Conservation (phyloP, 2,113 vertebrate genomes). For the Clarias magur region DNA sequence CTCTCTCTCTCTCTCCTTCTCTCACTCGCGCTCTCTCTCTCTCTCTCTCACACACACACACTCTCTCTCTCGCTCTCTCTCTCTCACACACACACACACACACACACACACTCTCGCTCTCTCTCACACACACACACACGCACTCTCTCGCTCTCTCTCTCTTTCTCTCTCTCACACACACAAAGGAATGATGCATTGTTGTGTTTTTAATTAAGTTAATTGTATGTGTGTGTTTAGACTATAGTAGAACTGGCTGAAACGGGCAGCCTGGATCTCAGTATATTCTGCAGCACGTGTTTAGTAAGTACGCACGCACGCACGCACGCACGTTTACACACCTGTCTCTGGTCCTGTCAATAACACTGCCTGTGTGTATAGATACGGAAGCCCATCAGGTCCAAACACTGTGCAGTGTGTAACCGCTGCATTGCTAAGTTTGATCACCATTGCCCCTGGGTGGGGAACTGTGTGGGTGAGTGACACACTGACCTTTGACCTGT, state of each 20-base stretch:
- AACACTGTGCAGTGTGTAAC: conserved; percentile 97
- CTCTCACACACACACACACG: too few relatives aligned
- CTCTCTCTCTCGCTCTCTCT: too few relatives aligned
- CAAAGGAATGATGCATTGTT: background rate
- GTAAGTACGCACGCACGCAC: conserved; percentile 68
- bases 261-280: conserved; percentile 95
- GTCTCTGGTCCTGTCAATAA: background rate
- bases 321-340: background rate
- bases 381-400: conserved; percentile 97
- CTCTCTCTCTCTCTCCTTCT: too few relatives aligned
- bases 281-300: conserved; percentile 99
- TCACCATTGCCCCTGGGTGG: conserved; percentile 98
- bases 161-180: background rate
- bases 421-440: conserved; percentile 98
- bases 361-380: conserved; percentile 74
- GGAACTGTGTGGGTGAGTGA: conserved; percentile 97
- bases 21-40: too few relatives aligned
- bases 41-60: too few relatives aligned
- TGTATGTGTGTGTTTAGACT: conserved; percentile 73
- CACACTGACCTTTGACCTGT: background rate
- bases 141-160: too few relatives aligned
- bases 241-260: conserved; percentile 98
- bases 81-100: too few relatives aligned
- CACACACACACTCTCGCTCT: too few relatives aligned
- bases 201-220: background rate